A percentile compares a stretch with the other conserved stretches of the same genome.
phyloP scores from a whole-genome alignment of 1,140 invertebrate genomes.

The Rhopalosiphum padi region DNA sequence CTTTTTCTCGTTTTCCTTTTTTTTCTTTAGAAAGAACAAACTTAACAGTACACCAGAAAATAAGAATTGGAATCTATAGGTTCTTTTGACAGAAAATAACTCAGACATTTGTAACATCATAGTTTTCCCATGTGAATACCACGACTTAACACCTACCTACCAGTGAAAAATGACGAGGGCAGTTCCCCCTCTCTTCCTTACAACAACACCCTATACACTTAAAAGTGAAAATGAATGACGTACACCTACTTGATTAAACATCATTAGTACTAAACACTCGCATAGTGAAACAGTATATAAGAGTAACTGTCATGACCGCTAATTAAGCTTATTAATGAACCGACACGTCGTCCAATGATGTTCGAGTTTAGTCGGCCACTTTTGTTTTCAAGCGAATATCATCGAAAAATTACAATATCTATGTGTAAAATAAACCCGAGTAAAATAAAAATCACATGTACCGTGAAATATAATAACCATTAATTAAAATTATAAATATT shows the following conservation, averaged over 20 bases:
- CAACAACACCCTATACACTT: background rate
- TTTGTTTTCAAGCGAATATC: background rate
- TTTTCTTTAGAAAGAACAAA: background rate
- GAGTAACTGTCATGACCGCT: constrained; percentile 29
- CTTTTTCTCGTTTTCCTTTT: background rate
- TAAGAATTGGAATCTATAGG: background rate
- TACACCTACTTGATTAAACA: constrained; percentile 2
- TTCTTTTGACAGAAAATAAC: constrained; percentile 2
- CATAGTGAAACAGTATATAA: background rate
- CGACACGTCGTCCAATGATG: background rate
- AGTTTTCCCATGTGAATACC: background rate
- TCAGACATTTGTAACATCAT: background rate
- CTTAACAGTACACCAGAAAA: background rate
- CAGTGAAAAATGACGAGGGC: constrained; percentile 34
- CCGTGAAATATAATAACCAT: background rate
- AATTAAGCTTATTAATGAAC: constrained; percentile 45
- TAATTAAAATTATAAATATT: background rate
- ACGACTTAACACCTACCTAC: constrained; percentile 4
- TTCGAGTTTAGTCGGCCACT: background rate
- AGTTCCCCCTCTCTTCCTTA: background rate
- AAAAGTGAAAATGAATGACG: background rate
- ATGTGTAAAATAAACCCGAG: background rate
- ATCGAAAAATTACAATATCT: background rate
- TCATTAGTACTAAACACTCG: background rate
- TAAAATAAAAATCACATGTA: background rate